A percentile compares a stretch with the other conserved stretches of the same genome.
These are phyloP conservation scores for Dunckerocampus dactyliophorus DNA, from an alignment of 2,113 vertebrate species.

Conservation along the genomic window DNA sequence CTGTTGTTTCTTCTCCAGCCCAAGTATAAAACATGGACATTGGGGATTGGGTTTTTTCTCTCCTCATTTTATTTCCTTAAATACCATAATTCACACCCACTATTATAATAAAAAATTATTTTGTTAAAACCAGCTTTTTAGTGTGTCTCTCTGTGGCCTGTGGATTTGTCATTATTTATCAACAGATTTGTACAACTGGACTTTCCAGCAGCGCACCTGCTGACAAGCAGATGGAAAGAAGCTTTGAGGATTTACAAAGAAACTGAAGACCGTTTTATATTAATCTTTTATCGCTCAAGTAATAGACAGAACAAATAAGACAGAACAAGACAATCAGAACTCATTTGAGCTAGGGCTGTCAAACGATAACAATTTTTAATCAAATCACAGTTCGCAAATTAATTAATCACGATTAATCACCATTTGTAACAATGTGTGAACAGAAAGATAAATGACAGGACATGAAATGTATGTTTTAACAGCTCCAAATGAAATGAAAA, in stretches of 20 bases:
- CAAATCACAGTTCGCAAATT: too few species aligned
- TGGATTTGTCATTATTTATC: constrained; percentile 3
- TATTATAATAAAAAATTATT: neutral
- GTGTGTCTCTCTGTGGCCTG: neutral
- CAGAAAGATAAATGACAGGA: too few species aligned
- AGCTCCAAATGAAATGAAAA: too few species aligned
- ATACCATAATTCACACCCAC: constrained; percentile 2
- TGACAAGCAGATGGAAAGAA: constrained; percentile 13
- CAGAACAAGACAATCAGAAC: neutral
- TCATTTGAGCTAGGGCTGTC: too few species aligned
- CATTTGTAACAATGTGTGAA: too few species aligned
- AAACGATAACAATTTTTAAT: too few species aligned
- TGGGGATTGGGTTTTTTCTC: neutral
- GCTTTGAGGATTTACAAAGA: constrained; percentile 19
- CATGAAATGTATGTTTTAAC: too few species aligned
- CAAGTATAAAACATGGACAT: neutral
- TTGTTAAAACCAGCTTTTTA: neutral
- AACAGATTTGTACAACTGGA: constrained; percentile 4
- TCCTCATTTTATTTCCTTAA: constrained; percentile 3
- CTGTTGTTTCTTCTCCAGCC: neutral
- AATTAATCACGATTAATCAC: too few species aligned
- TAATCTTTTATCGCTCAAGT: neutral
- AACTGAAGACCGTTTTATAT: neutral
- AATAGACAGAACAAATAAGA: constrained; percentile 5
- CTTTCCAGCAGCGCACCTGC: constrained; percentile 12